phyloP scores from a whole-genome alignment of 2,888 invertebrate genomes.

The Notodromas monacha region DNA sequence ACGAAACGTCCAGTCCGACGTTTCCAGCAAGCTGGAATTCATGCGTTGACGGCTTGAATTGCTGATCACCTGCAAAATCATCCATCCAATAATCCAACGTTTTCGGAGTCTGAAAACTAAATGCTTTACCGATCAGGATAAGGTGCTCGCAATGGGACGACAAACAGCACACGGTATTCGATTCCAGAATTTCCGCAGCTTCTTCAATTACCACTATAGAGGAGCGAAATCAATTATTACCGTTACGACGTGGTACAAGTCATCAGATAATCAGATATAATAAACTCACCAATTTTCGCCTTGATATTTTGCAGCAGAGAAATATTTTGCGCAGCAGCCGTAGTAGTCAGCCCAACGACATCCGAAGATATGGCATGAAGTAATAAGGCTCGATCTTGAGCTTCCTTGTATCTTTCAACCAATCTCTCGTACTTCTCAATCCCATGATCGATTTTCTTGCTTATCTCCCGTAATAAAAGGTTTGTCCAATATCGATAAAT shows the following conservation, averaged over 20 bases:
- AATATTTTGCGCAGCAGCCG: conserved; percentile 33
- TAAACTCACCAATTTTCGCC: conserved; percentile 27
- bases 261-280: too few relatives aligned
- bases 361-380: conserved; percentile 13
- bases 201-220: conserved; percentile 20
- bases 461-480: conserved; percentile 5
- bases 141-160: conserved; percentile 19
- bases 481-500: conserved; percentile 16
- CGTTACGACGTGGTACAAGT: too few relatives aligned
- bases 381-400: too few relatives aligned
- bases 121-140: conserved; percentile 34
- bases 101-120: conserved; percentile 5
- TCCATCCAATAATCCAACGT: conserved; percentile 17
- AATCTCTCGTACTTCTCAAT: conserved; percentile 22
- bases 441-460: conserved; percentile 22
- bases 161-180: conserved; percentile 18
- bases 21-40: conserved; percentile 29
- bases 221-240: too few relatives aligned
- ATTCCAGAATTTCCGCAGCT: conserved; percentile 20
- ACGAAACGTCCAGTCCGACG: conserved; percentile 35
- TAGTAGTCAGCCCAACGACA: conserved; percentile 41
- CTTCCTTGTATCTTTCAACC: conserved; percentile 19
- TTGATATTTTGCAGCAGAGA: conserved; percentile 25
- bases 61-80: conserved; percentile 30
- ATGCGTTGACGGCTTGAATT: conserved; percentile 35